A percentile compares a stretch with the other conserved stretches of the same genome.
These are phyloP conservation scores for Caenorhabditis sp. DNA, from an alignment of 2,888 invertebrate species.

Conservation along the genomic window DNA sequence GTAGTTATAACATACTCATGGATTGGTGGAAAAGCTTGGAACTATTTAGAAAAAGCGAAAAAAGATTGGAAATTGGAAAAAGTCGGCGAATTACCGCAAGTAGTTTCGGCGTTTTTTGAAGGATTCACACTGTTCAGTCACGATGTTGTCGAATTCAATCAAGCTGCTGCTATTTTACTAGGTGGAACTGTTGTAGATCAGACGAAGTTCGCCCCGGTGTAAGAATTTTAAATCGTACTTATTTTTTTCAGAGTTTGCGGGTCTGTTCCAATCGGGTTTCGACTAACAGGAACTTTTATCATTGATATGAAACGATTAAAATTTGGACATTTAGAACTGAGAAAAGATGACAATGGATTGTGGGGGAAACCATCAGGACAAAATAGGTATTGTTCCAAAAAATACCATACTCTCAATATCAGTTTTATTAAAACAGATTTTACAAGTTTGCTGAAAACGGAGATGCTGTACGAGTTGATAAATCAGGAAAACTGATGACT, in stretches of 20 bases:
- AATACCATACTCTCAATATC: neutral
- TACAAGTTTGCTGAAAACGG: conserved; percentile 47
- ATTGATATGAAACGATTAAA: conserved; percentile 45
- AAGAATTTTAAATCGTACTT: conserved; percentile 6
- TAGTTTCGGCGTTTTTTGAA: conserved; percentile 30
- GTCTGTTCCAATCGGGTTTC: conserved; percentile 49
- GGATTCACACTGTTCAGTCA: conserved; percentile 49
- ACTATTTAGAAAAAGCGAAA: conserved; percentile 13
- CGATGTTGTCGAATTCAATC: conserved; percentile 44
- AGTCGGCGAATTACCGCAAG: conserved; percentile 13
- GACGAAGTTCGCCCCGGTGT: conserved; percentile 21
- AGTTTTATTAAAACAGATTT: conserved; percentile 19
- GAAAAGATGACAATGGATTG: conserved; percentile 54
- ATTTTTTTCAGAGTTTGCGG: conserved; percentile 47
- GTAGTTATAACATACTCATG: conserved; percentile 51
- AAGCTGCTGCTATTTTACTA: conserved; percentile 46
- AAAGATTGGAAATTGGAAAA: neutral
- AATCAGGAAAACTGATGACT: conserved; percentile 24
- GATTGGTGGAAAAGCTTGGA: conserved; percentile 36
- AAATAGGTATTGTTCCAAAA: neutral
- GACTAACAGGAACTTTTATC: conserved; percentile 53
- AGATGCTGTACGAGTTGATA: conserved; percentile 47
- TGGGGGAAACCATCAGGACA: conserved; percentile 57
- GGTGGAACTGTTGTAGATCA: conserved; percentile 46
- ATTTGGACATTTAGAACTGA: conserved; percentile 23